A percentile compares a stretch with the other conserved stretches of the same genome.
These are phyloP conservation scores for Thamnophis elegans DNA, from an alignment of 2,797 vertebrate genomes.

Conservation along the genomic window DNA sequence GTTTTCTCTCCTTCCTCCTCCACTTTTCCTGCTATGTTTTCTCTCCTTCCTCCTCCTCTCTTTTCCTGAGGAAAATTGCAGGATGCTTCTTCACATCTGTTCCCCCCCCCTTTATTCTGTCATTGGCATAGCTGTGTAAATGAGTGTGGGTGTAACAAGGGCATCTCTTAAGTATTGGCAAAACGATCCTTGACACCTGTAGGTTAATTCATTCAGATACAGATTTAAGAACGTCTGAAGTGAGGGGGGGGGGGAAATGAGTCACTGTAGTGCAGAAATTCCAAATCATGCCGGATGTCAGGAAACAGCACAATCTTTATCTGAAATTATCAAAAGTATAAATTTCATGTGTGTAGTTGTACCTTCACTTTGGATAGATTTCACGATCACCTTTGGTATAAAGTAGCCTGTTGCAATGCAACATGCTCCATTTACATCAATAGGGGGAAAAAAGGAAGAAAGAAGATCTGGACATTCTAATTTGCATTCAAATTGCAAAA, in stretches of 20 bases:
- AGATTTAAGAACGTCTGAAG: background rate
- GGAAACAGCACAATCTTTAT: background rate
- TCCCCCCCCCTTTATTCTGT: background rate
- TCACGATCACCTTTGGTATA: background rate
- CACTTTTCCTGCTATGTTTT: background rate
- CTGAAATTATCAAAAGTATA: background rate
- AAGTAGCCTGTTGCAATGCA: background rate
- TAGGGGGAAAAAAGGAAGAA: background rate
- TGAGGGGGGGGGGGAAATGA: background rate
- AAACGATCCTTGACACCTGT: background rate
- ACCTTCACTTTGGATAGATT: background rate
- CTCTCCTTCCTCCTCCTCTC: background rate
- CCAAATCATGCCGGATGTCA: background rate
- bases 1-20: too few relatives aligned
- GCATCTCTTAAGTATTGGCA: slow-evolving; percentile 5
- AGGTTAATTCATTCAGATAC: slow-evolving; percentile 4
- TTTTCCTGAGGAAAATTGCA: background rate
- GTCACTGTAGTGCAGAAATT: background rate
- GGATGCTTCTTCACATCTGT: background rate
- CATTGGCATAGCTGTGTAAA: background rate
- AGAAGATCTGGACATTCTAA: background rate
- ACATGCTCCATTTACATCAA: background rate
- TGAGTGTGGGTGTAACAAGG: slow-evolving; percentile 2
- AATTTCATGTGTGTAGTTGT: background rate
- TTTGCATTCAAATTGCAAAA: background rate